phyloP scores from a whole-genome alignment of 2,113 vertebrate species.

The Tragelaphus buxtoni region DNA sequence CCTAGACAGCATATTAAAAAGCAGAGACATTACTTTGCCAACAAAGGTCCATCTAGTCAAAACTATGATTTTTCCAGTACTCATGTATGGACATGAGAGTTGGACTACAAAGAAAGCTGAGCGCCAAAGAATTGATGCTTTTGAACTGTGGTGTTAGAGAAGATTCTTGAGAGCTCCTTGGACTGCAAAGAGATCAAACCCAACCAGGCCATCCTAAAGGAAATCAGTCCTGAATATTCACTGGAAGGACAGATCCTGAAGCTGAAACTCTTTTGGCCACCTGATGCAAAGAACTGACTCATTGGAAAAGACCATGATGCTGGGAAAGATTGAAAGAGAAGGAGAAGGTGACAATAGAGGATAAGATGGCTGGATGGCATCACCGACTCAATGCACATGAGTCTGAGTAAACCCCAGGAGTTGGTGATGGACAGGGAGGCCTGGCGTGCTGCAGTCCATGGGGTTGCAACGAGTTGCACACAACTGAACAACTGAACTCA shows the following conservation, averaged over 20 bases:
- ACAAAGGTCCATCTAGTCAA: not conserved
- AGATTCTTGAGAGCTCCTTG: not conserved
- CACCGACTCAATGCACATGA: not conserved
- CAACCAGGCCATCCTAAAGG: not conserved
- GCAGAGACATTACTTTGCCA: not conserved
- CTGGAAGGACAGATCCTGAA: not conserved
- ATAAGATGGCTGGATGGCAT: not conserved
- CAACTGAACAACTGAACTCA: fast-evolving
- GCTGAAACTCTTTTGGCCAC: not conserved
- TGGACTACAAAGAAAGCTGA: not conserved
- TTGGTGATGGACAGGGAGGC: not conserved
- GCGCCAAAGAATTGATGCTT: not conserved
- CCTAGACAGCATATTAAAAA: not conserved
- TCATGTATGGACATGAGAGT: not conserved
- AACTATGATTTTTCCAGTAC: not conserved
- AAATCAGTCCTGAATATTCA: not conserved
- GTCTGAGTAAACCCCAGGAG: not conserved
- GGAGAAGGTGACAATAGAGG: not conserved
- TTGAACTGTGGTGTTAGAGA: not conserved
- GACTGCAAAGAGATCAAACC: not conserved
- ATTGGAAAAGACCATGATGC: not conserved
- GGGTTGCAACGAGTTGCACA: not conserved
- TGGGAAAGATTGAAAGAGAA: not conserved
- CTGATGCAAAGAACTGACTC: not conserved
- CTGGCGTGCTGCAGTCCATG: not conserved